A percentile compares a stretch with the other conserved stretches of the same genome.
Conservation (phyloP, 2,797 vertebrate species). For the Phoeniculus purpureus region DNA sequence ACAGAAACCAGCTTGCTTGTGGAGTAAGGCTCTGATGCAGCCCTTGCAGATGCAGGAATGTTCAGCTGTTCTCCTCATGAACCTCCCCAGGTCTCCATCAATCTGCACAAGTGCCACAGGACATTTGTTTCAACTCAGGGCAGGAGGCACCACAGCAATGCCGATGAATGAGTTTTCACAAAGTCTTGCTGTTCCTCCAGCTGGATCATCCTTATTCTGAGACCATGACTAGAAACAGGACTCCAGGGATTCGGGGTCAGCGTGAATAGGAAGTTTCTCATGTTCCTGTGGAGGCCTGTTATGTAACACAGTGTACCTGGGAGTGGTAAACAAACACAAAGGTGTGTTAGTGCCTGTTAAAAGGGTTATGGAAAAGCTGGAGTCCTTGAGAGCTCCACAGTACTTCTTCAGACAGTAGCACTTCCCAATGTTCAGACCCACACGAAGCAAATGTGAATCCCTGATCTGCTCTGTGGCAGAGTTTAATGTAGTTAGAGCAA, state of each 20-base stretch:
- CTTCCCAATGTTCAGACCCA: not conserved
- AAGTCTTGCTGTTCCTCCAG: not conserved
- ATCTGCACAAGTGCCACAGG: not conserved
- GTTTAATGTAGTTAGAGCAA: not conserved
- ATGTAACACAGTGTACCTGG: slow-evolving; percentile 89
- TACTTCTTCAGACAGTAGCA: not conserved
- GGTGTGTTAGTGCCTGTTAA: not conserved
- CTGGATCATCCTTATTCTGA: not conserved
- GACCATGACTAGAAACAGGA: slow-evolving; percentile 87
- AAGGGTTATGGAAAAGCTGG: not conserved
- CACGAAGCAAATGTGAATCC: not conserved
- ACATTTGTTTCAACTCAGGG: not conserved
- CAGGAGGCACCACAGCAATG: not conserved
- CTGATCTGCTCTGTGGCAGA: not conserved
- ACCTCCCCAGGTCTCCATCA: not conserved
- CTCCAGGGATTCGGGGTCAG: slow-evolving; percentile 88
- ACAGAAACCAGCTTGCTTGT: not conserved
- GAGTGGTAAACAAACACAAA: not conserved
- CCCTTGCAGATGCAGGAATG: no score
- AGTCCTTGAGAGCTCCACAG: not conserved
- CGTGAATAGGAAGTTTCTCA: slow-evolving; percentile 86
- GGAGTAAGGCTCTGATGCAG: not conserved
- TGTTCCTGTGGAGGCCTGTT: slow-evolving; percentile 87
- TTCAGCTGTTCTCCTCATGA: not conserved
- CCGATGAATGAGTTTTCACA: not conserved